Evolutionary conservation across 2,797 vertebrate species (phyloP).

Genomic region (Pipistrellus pygmaeus): DNA sequence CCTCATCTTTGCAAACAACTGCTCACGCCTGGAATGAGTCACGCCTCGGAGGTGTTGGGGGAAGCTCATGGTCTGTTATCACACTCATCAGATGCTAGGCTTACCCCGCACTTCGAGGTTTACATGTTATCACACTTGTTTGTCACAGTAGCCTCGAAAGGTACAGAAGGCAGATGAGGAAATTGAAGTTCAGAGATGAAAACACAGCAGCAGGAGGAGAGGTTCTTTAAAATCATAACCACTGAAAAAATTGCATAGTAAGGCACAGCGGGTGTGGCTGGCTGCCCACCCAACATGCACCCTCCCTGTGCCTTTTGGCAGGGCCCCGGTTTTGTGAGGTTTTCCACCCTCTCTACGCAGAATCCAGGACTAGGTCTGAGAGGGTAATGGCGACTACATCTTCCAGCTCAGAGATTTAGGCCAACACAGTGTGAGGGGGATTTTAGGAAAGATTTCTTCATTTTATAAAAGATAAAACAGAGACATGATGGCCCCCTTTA

Average conservation of each 20-base stretch:
- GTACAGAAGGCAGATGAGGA: slow-evolving; percentile 40
- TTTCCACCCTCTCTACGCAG: background rate
- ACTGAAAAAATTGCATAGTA: background rate
- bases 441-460: background rate
- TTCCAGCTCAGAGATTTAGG: background rate
- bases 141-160: background rate
- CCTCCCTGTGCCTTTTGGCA: background rate
- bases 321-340: background rate
- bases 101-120: background rate
- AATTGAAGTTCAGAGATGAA: slow-evolving; percentile 43
- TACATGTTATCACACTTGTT: background rate
- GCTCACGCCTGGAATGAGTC: background rate
- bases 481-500: background rate
- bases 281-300: background rate
- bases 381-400: background rate
- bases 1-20: background rate
- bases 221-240: slow-evolving; percentile 49
- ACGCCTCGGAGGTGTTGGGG: background rate
- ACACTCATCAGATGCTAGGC: background rate
- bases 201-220: slow-evolving; percentile 29
- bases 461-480: background rate
- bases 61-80: background rate
- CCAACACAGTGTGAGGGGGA: background rate
- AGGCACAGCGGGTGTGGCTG: fast-evolving
- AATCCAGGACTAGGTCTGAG: background rate